Base-by-base conservation (phyloP, 2,797 vertebrate species). In the Myiotriccus ornatus region DNA sequence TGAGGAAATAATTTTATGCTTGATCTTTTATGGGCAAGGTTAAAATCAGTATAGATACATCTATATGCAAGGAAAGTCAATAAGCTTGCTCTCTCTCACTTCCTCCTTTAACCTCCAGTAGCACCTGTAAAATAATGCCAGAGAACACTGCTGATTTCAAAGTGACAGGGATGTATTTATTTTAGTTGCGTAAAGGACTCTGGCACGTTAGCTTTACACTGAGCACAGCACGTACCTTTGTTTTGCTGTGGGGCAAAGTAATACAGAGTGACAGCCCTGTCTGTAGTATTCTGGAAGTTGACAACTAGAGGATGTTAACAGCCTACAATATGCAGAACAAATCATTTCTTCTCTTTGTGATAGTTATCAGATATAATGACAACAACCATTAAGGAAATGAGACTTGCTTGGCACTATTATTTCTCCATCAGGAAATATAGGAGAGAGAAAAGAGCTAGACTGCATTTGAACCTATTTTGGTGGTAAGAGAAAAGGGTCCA, bases 1-100 rank as follows among this genome's bases (percentile, higher is more conserved):
- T 65, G 80, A 95, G 80, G 71, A 96, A 97, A 97, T 97, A 97
- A 92, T 96, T 96, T 97, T 96, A 97, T 96, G 95, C 89, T 92
- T 95, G 95, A 97, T 92, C 97, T 96, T 96, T 95, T 57, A 91
- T 43, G 47, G 85, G 56, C 76, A 96, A 96, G 96, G 96, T 97
- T 97, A 97, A 96, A 93, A 92, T 88, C 79, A 87, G 94, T 84
- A 93, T n/a, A 88, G 90, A 65, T 93, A 78, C 55, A 90, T 46
- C 73, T 14, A 87, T 49, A 92, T 67, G 83, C 91, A 60, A 67
- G 27, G n/a, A 73, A 95, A 96, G 80, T 88, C 96, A 96, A 87
- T 94, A 91, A 97, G 80, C 39, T 68, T 50, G 2, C n/a, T 87
- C 69, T 83, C 55, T 83, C 60, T 53, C 35, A 24, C 43, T 57